phyloP scores from a whole-genome alignment of 2,888 invertebrate species.

The Anodontia alba region DNA sequence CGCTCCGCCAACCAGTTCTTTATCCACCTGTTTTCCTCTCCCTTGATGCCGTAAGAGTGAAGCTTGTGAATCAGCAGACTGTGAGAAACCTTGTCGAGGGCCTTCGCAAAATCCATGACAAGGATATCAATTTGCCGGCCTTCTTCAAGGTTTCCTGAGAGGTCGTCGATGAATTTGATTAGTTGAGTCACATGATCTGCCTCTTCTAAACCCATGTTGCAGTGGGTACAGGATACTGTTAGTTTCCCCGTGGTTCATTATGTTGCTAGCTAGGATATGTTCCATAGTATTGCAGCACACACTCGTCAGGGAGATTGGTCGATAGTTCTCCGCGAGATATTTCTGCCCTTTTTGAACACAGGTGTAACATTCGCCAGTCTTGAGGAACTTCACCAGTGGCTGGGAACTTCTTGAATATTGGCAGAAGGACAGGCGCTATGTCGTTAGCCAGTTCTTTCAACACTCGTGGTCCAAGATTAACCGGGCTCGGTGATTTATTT shows the following conservation, averaged over 20 bases:
- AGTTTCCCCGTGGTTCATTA: conserved; percentile 26
- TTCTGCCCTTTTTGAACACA: conserved; percentile 23
- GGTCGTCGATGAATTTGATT: conserved; percentile 28
- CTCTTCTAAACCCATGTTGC: conserved; percentile 39
- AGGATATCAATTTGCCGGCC: not conserved
- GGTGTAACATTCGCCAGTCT: conserved; percentile 30
- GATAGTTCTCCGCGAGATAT: conserved; percentile 21
- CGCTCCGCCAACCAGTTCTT: conserved; percentile 30
- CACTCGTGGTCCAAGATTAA: no score
- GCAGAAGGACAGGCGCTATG: no score
- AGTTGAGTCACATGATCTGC: conserved; percentile 38
- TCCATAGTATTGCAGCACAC: conserved; percentile 33
- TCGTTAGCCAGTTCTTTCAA: no score
- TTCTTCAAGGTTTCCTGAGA: no score
- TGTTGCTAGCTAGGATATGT: conserved; percentile 18
- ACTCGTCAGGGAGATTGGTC: conserved; percentile 32
- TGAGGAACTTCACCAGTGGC: no score
- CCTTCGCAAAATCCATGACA: conserved; percentile 13
- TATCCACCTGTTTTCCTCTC: conserved; percentile 23
- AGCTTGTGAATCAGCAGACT: no score
- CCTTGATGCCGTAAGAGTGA: no score
- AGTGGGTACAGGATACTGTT: conserved; percentile 31
- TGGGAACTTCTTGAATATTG: no score
- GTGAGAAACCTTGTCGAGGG: no score
- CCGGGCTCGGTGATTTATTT: no score